These are phyloP conservation scores for Chirona hameri DNA, from an alignment of 2,888 invertebrate species.

Conservation along the genomic window DNA sequence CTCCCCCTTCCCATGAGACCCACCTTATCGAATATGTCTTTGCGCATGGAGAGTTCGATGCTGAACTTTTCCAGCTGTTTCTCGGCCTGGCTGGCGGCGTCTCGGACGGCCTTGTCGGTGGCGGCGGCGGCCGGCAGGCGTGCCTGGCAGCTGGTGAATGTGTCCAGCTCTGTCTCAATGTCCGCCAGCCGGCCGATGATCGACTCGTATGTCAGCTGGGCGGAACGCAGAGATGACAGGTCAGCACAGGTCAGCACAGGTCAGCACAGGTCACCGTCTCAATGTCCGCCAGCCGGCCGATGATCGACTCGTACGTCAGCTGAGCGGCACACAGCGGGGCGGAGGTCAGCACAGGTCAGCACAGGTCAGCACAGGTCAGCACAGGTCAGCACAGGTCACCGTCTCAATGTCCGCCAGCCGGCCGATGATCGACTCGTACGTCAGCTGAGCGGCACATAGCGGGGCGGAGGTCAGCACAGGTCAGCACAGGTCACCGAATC, in stretches of 20 bases:
- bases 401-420: conserved; percentile 24
- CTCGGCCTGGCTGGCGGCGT: conserved; percentile 50
- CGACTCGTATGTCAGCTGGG: background rate
- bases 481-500: too few relatives aligned
- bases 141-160: conserved; percentile 13
- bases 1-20: background rate
- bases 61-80: conserved; percentile 50
- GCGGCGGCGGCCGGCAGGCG: conserved; percentile 42
- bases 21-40: conserved; percentile 50
- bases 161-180: conserved; percentile 25
- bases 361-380: too few relatives aligned
- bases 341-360: too few relatives aligned
- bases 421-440: background rate
- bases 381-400: too few relatives aligned
- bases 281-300: conserved; percentile 11
- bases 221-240: too few relatives aligned
- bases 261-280: too few relatives aligned
- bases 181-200: conserved; percentile 23
- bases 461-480: too few relatives aligned
- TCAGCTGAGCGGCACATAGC: background rate
- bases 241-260: too few relatives aligned
- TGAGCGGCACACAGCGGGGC: background rate
- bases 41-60: conserved; percentile 52
- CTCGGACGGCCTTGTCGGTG: conserved; percentile 47
- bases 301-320: background rate